A percentile compares a stretch with the other conserved stretches of the same genome.
Conservation (phyloP, 2,797 vertebrate species). For the Corythornis leucogaster region DNA sequence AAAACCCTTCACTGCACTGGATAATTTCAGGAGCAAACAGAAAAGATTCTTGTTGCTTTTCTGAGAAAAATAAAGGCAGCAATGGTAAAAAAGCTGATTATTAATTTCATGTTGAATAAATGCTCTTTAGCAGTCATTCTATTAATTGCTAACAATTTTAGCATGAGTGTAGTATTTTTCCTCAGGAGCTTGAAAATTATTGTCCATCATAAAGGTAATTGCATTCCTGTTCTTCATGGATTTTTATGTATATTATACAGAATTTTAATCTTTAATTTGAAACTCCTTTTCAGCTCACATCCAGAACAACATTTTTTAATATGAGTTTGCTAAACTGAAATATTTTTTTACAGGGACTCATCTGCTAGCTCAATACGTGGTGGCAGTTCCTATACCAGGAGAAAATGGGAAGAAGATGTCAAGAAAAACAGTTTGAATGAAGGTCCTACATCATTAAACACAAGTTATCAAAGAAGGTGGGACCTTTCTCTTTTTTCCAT, state of each 20-base stretch:
- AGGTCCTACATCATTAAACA: constrained; percentile 82
- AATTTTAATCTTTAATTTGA: background rate
- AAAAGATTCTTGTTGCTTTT: background rate
- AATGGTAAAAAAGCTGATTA: background rate
- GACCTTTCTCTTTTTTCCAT: background rate
- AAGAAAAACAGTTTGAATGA: constrained; percentile 94
- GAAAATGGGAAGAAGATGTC: constrained; percentile 96
- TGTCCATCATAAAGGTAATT: background rate
- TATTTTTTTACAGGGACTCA: constrained; percentile 84
- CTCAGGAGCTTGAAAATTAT: background rate
- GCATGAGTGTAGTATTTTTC: background rate
- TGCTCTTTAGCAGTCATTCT: background rate
- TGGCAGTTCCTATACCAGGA: constrained; percentile 94
- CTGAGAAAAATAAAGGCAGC: background rate
- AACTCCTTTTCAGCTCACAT: background rate
- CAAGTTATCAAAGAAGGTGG: constrained; percentile 97
- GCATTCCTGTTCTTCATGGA: background rate
- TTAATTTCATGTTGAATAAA: background rate
- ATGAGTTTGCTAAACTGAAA: background rate
- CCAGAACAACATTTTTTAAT: background rate
- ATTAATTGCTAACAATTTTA: background rate
- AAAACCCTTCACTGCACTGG: background rate
- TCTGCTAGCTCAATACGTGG: constrained; percentile 90
- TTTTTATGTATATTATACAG: background rate
- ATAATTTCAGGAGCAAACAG: background rate